Percentiles rank a stretch among this genome's conserved stretches.
phyloP scores from a whole-genome alignment of 1,140 invertebrate species.

The Teleogryllus occipitalis region DNA sequence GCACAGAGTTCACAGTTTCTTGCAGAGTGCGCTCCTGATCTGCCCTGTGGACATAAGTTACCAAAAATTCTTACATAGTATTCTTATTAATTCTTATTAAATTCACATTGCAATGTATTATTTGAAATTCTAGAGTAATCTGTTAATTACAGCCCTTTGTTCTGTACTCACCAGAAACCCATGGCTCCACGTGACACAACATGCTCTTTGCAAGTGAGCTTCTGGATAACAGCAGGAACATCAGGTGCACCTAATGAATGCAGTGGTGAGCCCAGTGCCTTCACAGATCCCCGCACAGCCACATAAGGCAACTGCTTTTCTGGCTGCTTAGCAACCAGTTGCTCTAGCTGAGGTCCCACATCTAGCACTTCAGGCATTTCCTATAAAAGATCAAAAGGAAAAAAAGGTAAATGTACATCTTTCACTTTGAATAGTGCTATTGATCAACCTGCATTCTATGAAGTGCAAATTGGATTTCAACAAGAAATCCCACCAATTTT shows the following conservation, averaged over 20 bases:
- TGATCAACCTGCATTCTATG: no score
- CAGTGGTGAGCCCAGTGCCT: slow-evolving; percentile 61
- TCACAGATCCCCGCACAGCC: slow-evolving; percentile 59
- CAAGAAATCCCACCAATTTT: no score
- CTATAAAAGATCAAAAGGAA: slow-evolving; percentile 13
- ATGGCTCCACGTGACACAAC: slow-evolving; percentile 60
- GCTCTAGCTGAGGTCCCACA: slow-evolving; percentile 45
- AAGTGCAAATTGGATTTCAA: no score
- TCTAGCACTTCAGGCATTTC: slow-evolving; percentile 30
- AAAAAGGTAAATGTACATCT: slow-evolving; percentile 17
- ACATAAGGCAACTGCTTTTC: slow-evolving; percentile 59
- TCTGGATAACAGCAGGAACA: slow-evolving; percentile 63
- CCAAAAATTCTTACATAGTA: neutral
- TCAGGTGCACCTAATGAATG: slow-evolving; percentile 56
- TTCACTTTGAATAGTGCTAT: neutral
- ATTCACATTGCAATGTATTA: no score
- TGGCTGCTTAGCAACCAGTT: slow-evolving; percentile 46
- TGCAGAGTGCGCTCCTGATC: slow-evolving; percentile 64
- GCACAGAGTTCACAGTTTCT: slow-evolving; percentile 61
- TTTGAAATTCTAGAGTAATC: no score
- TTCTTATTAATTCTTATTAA: neutral
- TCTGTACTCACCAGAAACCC: slow-evolving; percentile 55
- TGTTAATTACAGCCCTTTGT: no score
- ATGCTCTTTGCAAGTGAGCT: slow-evolving; percentile 64
- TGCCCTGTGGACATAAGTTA: slow-evolving; percentile 36